Base-by-base conservation (phyloP, 2,113 vertebrate genomes). In the Zonotrichia leucophrys region DNA sequence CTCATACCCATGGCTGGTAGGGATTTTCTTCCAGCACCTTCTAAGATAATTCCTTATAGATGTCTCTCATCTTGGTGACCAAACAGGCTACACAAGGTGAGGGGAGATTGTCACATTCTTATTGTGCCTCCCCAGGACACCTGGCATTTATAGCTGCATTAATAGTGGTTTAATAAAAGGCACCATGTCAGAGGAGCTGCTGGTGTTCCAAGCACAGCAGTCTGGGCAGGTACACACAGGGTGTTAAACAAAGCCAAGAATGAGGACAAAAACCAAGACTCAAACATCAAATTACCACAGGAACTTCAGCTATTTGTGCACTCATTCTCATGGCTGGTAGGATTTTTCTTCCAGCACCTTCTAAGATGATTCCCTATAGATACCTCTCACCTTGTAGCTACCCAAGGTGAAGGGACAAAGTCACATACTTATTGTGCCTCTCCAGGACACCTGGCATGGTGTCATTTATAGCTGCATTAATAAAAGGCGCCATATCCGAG, bases 401-500 rank as follows among this genome's bases (percentile, higher is more conserved):
- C 19, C 23, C 5, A 13, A 4, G 15, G 17, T 28, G 28, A 79
- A 62, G 49, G 49, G 24, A 27, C 24, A 50, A 50, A 50, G 49
- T 50, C 49, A 15, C 14, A 52, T 20, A 59, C n/a, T 73, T 19
- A 2, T 1, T 22, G 17, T 62, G 13, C 6, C 63, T 50, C 53
- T 79, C n/a, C 10, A 59, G 41, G 58, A 25, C 50, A 55, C 4
- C n/a, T 42, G 14, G 41, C 49, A 30, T 4, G 2, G 35, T 9
- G 35, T 5, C 41, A 18, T 12, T 75, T 13, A 10, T 0, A 31
- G 31, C 27, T n/a, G 10, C 62, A 30, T 46, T 15, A 30, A 23
- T 3, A 35, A 33, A 63, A 53, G 49, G 9, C 19, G 25, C 56
- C 15, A 2, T 0, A 2, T 5, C 47, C 68, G 62, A 19, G 6